Base-by-base conservation (phyloP, 2,888 invertebrate species). In the Tineola bisselliella region DNA sequence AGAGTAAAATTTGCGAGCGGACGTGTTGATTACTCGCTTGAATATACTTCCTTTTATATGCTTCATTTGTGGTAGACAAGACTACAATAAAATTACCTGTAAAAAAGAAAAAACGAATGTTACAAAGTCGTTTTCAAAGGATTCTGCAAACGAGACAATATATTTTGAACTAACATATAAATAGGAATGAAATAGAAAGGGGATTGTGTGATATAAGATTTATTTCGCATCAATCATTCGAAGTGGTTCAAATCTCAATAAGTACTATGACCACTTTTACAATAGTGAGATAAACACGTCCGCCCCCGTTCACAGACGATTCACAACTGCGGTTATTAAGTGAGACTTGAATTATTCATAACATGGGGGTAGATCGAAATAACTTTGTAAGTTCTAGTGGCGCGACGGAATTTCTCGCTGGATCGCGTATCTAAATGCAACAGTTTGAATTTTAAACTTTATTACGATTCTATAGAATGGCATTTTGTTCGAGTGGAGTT, bases 311-410 rank as follows among this genome's bases (percentile, higher is more conserved):
- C 33, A 56, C 18, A 18, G 44, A 44, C 58, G 56, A 61, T 61
- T 64, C 63, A 61, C 61, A 62, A 62, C 61, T 62, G 72, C 75
- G 78, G 81, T 83, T 86, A 86, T 83, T 84, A 84, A 82, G 79
- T 77, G 76, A 70, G 73, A 75, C 72, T 73, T 86, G 86, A 84
- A 86, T 86, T 75, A 86, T 84, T 86, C 84, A 86, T 86, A 75
- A 71, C 70, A 69, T 66, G 77, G 73, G 79, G 83, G 81, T 77
- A 79, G 74, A 75, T 76, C 72, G 74, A 76, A 81, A 77, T 77
- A 76, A 79, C 71, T 74, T 63, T 61, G 61, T 63, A 63, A 63
- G 61, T 63, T 63, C 62, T 61, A 59, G 61, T 61, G 48, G 59
- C 38, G 44, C 58, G 54, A 57, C 31, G 33, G 19, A 58, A 62